Conservation (phyloP, 2,888 invertebrate species). For the Leucozona laternaria region DNA sequence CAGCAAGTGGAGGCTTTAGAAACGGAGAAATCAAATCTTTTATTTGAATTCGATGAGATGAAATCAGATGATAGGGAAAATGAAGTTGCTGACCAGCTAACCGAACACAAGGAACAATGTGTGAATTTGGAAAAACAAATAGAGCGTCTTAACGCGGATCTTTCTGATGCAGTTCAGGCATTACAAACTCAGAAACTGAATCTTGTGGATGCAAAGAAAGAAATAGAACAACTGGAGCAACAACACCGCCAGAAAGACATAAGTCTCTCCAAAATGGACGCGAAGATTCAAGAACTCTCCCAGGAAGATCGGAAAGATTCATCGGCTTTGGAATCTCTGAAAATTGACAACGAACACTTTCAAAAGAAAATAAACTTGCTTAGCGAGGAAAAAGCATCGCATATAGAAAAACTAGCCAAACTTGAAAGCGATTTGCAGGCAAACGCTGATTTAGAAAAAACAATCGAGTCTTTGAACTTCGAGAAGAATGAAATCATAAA, state of each 20-base stretch:
- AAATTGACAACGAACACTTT: slow-evolving; percentile 65
- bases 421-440: slow-evolving; percentile 76
- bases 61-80: slow-evolving; percentile 77
- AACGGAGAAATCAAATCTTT: slow-evolving; percentile 79
- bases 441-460: slow-evolving; percentile 77
- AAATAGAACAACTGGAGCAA: slow-evolving; percentile 78
- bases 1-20: slow-evolving; percentile 79
- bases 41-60: slow-evolving; percentile 80
- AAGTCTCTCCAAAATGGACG: slow-evolving; percentile 70
- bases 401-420: slow-evolving; percentile 76
- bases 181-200: slow-evolving; percentile 77
- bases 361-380: slow-evolving; percentile 55
- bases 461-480: slow-evolving; percentile 82
- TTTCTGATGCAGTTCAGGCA: slow-evolving; percentile 78
- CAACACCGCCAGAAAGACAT: slow-evolving; percentile 61
- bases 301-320: slow-evolving; percentile 63
- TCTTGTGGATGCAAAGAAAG: slow-evolving; percentile 77
- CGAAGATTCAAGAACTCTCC: slow-evolving; percentile 64
- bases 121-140: slow-evolving; percentile 78
- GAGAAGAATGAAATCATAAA: slow-evolving; percentile 90
- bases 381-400: slow-evolving; percentile 68
- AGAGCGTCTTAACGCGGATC: slow-evolving; percentile 78
- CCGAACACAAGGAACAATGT: slow-evolving; percentile 77
- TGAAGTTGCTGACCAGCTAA: slow-evolving; percentile 74
- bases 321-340: slow-evolving; percentile 58